Evolutionary conservation across 2,797 vertebrate species (phyloP).

Genomic region (Sciaenops ocellatus): DNA sequence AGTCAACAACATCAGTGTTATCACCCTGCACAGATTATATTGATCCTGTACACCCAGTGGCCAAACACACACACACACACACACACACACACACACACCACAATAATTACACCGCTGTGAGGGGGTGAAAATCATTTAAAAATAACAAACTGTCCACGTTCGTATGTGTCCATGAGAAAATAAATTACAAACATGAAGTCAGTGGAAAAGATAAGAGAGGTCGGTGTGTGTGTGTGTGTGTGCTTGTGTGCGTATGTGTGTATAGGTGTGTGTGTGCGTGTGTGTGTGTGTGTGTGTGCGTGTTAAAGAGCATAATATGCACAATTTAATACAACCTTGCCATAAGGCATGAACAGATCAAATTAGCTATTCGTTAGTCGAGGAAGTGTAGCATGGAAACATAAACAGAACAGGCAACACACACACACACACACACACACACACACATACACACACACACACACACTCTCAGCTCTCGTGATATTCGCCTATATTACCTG

Average conservation of each 20-base stretch:
- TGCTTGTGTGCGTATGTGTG: conserved; percentile 14
- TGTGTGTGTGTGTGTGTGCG: conserved; percentile 10
- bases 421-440: conserved; percentile 10
- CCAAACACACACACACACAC: conserved; percentile 5
- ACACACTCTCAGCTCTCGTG: conserved; percentile 1
- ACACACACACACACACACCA: conserved; percentile 15
- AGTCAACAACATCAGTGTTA: conserved; percentile 37
- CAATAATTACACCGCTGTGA: not conserved
- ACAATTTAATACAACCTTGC: conserved; percentile 60
- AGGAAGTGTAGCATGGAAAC: conserved; percentile 4
- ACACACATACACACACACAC: conserved; percentile 8
- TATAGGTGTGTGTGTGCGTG: conserved; percentile 14
- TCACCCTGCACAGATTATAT: conserved; percentile 28
- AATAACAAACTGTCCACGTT: conserved; percentile 4
- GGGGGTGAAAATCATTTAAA: conserved; percentile 7
- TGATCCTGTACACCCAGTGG: conserved; percentile 21
- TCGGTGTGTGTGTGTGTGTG: conserved; percentile 3
- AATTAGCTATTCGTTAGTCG: conserved; percentile 38
- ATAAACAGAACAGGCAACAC: conserved; percentile 8
- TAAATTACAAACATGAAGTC: too few species aligned
- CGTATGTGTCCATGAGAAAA: too few species aligned
- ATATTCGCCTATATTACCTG: conserved; percentile 31
- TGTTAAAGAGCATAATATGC: conserved; percentile 18
- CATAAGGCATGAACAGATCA: conserved; percentile 44
- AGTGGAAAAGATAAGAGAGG: too few species aligned